Evolutionary conservation across 2,888 invertebrate species (phyloP).

Genomic region (Campaea margaritaria): DNA sequence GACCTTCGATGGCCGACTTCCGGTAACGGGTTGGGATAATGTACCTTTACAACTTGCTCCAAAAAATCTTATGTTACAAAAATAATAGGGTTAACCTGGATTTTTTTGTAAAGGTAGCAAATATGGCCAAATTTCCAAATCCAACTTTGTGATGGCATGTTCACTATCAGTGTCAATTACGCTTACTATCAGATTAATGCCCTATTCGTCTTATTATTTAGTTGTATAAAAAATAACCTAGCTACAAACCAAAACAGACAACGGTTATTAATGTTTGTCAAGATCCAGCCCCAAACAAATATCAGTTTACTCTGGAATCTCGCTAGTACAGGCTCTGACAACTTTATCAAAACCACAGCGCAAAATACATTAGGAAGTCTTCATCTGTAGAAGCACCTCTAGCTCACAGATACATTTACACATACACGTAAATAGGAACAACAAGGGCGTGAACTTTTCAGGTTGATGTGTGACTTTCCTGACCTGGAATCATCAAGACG

Average conservation of each 20-base stretch:
- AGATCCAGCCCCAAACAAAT: slow-evolving; percentile 5
- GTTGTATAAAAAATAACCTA: no score
- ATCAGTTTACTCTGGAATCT: slow-evolving; percentile 9
- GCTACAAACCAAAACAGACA: neutral
- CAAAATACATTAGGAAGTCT: neutral
- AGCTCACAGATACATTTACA: no score
- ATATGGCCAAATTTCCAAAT: no score
- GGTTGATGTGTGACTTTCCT: no score
- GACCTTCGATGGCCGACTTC: slow-evolving; percentile 29
- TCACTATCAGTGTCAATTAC: no score
- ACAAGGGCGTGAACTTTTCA: no score
- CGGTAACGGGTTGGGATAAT: slow-evolving; percentile 28
- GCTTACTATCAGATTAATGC: no score
- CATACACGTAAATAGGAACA: no score
- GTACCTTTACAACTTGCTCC: slow-evolving; percentile 20
- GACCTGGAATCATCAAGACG: no score
- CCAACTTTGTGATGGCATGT: no score
- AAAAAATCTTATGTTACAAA: slow-evolving; percentile 23
- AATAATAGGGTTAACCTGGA: slow-evolving; percentile 20
- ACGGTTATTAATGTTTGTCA: slow-evolving; percentile 5
- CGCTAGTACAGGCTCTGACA: slow-evolving; percentile 1
- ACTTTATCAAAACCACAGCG: slow-evolving; percentile 7
- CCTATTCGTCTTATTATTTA: no score
- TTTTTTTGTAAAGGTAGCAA: neutral
- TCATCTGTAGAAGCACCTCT: no score